Evolutionary conservation across 2,888 invertebrate species (phyloP), one percentile per base, ranked within the genome.

Genomic region (Andricus curvator): DNA sequence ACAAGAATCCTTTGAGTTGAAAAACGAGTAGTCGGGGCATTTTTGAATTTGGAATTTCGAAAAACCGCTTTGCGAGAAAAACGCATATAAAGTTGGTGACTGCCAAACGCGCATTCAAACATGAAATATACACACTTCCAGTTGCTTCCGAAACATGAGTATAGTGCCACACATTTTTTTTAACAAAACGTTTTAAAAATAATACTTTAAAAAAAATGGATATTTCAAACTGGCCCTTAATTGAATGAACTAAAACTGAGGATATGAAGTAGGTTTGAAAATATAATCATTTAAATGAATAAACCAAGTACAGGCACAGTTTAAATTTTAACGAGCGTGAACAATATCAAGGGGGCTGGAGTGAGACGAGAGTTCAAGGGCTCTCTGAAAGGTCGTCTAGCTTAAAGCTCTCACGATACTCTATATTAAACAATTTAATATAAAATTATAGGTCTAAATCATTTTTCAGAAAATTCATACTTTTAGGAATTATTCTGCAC

Each of bases 271-370:
- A 20, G 20, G 37, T 41, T 44, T n/a, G 37, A 15, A 37, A 37
- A 41, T 33, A 67, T 67, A 41, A 41, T 37, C 17, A 67, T 67
- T 33, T 5, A 33, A 67, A 67, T 67, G 37, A 67, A 67, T 41
- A 67, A 15, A 44, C 33, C 33, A 41, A 29, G 37, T 41, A 11
- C 25, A 41, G n/a, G 76, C 60, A 44, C 4, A 44, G 22, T 76
- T 29, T 60, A 44, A 33, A 44, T 76, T 62, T 25, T n/a, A 62
- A 62, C 25, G 25, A 62, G 62, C 62, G 15, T 62, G 62, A 62
- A 62, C 25, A 62, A 62, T 62, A 62, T 25, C 25, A 62, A 62
- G 62, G 62, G 62, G 62, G 13, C 22, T 22, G 62, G 62, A 22
- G 25, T 11, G 15, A 25, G 13, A 13, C 25, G 25, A 62, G 62